Base-by-base conservation (phyloP, 92 coral and sea anemone genomes). In the Heliopora coerulea region DNA sequence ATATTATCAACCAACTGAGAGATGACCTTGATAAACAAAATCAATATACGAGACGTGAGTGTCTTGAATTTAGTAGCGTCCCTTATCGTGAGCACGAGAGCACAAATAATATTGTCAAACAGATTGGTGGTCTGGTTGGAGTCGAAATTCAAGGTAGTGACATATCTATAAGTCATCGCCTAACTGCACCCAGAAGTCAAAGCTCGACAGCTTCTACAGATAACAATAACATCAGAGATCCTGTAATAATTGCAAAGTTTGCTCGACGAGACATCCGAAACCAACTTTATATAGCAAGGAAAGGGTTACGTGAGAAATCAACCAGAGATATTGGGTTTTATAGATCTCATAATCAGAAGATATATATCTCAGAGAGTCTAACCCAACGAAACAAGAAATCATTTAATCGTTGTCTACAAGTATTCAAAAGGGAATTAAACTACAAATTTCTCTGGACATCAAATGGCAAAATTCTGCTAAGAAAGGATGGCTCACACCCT, bases 361-460 rank as follows among this genome's bases (percentile, higher is more conserved):
- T 64, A 15, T 64, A 14, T 54, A 64, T 64, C 8, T 20, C 39
- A 40, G 72, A 64, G 39, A 64, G 72, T 30, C 54, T 64, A 23
- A 64, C 54, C 0, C 25, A 64, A 13, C 72, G 39, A 40, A 64
- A 64, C 25, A 64, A 54, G 23, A 64, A 23, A 54, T 54, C 39
- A 23, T 64, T 64, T 17, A 64, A 64, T 54, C 15, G 39, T 35
- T 64, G 72, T 23, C 72, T 64, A 11, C 4, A 64, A 64, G 72
- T 23, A 21, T n/a, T n/a, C n/a, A 64, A 40, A 29, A 64, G 54
- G 18, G 72, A 64, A 18, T 14, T 20, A 64, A 64, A 64, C 18
- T 64, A 28, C 54, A 64, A 14, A 39, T 64, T 20, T 64, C 35
- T 64, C 15, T 64, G 72, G 72, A 64, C 72, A 64, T 11, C 72